Conservation (phyloP, 1,140 invertebrate genomes). For the Popillia japonica region DNA sequence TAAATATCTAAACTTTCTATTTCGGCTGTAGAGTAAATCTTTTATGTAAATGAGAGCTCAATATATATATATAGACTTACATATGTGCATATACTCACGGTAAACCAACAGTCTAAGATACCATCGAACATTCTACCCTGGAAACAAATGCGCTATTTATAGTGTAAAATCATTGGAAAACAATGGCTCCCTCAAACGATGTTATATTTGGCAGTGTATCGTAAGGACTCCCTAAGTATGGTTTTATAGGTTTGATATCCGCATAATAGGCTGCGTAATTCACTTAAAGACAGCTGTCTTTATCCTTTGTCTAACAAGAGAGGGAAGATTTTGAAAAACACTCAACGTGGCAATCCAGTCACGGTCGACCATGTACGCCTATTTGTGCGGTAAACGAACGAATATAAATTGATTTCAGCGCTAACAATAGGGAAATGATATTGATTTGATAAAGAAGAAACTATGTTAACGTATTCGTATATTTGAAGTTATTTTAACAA, state of each 20-base stretch:
- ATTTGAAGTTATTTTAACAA: background rate
- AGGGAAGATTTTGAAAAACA: background rate
- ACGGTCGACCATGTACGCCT: background rate
- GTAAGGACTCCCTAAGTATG: background rate
- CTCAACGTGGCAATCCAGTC: background rate
- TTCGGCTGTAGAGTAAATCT: no score
- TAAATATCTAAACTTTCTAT: no score
- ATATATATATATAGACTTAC: no score
- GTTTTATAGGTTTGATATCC: background rate
- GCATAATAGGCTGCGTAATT: constrained; percentile 10
- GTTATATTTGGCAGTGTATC: background rate
- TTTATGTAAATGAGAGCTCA: no score
- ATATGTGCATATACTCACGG: no score
- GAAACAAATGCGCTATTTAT: no score
- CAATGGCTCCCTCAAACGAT: background rate
- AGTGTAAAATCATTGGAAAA: background rate
- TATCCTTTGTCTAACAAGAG: background rate
- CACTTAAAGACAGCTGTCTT: background rate
- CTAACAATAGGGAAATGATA: background rate
- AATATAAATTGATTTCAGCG: background rate
- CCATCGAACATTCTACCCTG: no score
- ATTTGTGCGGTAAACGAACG: background rate
- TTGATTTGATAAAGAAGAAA: background rate
- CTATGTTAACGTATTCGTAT: background rate
- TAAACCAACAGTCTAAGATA: no score